Evolutionary conservation across 2,888 invertebrate genomes (phyloP).

Genomic region (Megastigmus dorsalis): DNA sequence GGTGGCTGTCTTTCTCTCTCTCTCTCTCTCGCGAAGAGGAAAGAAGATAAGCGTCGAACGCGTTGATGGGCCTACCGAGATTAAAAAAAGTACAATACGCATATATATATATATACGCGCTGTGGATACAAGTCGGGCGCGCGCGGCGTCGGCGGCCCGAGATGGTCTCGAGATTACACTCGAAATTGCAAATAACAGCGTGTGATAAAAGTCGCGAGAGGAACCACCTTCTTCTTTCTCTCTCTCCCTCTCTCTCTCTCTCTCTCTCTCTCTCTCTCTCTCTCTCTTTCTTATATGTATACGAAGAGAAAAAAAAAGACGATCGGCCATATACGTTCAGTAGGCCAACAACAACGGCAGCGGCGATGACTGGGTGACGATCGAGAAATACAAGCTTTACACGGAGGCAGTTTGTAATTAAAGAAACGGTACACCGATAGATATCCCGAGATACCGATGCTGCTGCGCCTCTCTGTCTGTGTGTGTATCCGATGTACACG

Average conservation of each 20-base stretch:
- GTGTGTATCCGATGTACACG: too few relatives aligned
- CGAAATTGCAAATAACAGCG: slow-evolving; percentile 51
- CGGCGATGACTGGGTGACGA: slow-evolving; percentile 32
- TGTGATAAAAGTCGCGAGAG: slow-evolving; percentile 32
- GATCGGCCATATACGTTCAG: neutral
- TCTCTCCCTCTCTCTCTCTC: neutral
- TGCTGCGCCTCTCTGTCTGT: neutral
- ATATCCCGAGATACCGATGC: slow-evolving; percentile 33
- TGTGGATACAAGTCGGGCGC: too few relatives aligned
- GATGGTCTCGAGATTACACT: slow-evolving; percentile 45
- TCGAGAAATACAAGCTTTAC: slow-evolving; percentile 36
- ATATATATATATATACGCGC: too few relatives aligned
- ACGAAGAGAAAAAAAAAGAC: too few relatives aligned
- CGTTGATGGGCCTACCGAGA: slow-evolving; percentile 47
- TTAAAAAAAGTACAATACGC: too few relatives aligned
- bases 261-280: neutral
- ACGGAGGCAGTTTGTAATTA: slow-evolving; percentile 63
- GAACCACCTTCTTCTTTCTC: neutral
- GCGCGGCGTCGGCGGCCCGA: neutral
- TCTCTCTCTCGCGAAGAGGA: neutral
- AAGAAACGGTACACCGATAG: slow-evolving; percentile 65
- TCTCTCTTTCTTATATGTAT: too few relatives aligned
- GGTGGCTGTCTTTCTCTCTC: too few relatives aligned
- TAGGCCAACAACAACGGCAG: slow-evolving; percentile 9
- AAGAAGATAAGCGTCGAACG: slow-evolving; percentile 47